phyloP scores from a whole-genome alignment of 53 echinoderm and acorn worm species.

The Arbacia lixula region DNA sequence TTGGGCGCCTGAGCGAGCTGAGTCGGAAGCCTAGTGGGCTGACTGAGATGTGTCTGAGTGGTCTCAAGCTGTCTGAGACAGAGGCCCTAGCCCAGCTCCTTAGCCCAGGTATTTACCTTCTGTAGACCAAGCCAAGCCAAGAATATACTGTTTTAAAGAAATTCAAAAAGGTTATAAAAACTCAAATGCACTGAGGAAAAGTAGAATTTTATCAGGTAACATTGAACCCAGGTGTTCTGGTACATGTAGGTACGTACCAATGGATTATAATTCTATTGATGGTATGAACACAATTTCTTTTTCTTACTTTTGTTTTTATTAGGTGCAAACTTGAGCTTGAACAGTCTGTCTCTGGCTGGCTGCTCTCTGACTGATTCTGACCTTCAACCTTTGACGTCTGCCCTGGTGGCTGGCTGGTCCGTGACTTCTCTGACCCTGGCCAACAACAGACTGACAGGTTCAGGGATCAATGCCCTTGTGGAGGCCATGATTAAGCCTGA shows the following conservation, averaged over 20 bases:
- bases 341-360: constrained; percentile 64
- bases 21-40: constrained; percentile 51
- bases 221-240: too few species aligned
- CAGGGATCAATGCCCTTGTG: constrained; percentile 51
- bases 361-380: constrained; percentile 75
- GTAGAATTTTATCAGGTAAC: too few species aligned
- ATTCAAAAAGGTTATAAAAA: too few species aligned
- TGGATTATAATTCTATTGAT: neutral
- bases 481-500: constrained; percentile 46
- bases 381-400: constrained; percentile 65
- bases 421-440: constrained; percentile 66
- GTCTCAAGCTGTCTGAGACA: constrained; percentile 68
- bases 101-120: constrained; percentile 62
- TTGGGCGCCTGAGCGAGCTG: constrained; percentile 27
- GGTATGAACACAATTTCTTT: neutral
- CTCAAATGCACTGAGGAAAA: too few species aligned
- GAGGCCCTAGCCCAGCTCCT: constrained; percentile 48
- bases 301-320: too few species aligned
- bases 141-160: too few species aligned
- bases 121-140: too few species aligned
- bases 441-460: constrained; percentile 70
- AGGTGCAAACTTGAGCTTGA: constrained; percentile 54
- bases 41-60: constrained; percentile 61
- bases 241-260: too few species aligned
- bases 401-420: constrained; percentile 49